Evolutionary conservation across 2,113 vertebrate species (phyloP), one percentile per base, ranked within the genome.

Genomic region (Gymnarchus niloticus): DNA sequence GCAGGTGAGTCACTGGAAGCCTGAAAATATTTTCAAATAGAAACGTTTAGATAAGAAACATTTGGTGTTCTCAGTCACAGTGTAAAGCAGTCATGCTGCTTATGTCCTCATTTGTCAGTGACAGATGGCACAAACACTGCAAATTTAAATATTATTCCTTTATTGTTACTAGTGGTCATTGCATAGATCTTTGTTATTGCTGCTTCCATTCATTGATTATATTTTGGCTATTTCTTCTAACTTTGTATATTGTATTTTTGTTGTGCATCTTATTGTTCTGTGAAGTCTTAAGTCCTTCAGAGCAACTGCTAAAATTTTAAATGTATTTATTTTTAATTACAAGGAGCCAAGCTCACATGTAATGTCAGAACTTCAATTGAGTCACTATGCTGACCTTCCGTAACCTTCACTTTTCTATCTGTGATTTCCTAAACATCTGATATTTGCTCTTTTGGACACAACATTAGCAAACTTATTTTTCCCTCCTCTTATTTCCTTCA

Each of bases 1-100:
- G 95, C 96, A 93, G 97, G 97, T 95, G 85, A 89, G 94, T 52
- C 19, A 21, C 3, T 81, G 33, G 33, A 3, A 54, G 17, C 41
- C 19, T n/a, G 6, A 21, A 44, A 19, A 77, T 17, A 77, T 77
- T 77, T 77, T 77, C 19, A 9, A 21, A 3, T 77, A 44, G 73
- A 46, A 17, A 78, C 23, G n/a, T 41, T 19, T 73, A 78, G 76
- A 25, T 48, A 23, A 21, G 7, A 25, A n/a, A n/a, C 21, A 78
- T 46, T 54, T n/a, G n/a, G 14, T 33, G 4, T 28, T 49, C 51
- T 82, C n/a, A 49, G 33, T 73, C 33, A 73, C 33, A 73, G 5
- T 19, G 6, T 73, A 69, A 69, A 69, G 65, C 14, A 17, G 10
- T 54, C 12, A 14, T 54, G 19, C 12, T 10, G 52, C 4, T 41